Evolutionary conservation across 1,140 invertebrate genomes (phyloP).

Genomic region (Zaprionus nigranus): DNA sequence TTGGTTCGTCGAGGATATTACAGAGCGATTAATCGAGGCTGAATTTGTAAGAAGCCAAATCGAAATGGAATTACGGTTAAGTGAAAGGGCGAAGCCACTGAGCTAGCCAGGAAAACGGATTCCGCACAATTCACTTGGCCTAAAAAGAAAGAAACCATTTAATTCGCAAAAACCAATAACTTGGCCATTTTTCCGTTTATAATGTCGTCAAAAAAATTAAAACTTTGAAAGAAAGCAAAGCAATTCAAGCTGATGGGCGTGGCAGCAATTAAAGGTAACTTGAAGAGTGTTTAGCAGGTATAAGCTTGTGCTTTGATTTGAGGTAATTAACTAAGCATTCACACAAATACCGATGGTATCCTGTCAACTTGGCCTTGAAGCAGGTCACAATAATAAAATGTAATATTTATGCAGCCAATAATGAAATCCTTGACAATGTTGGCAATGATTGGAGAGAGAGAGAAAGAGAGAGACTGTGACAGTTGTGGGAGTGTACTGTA

Average conservation of each 20-base stretch:
- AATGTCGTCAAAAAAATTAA: background rate
- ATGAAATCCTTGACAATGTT: background rate
- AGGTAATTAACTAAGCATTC: too few species aligned
- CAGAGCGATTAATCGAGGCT: conserved; percentile 41
- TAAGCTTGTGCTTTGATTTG: too few species aligned
- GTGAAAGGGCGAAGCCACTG: conserved; percentile 58
- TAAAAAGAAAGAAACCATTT: conserved; percentile 79
- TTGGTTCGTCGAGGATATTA: background rate
- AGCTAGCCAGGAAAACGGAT: conserved; percentile 53
- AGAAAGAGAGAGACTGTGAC: background rate
- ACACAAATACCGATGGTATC: too few species aligned
- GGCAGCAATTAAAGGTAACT: too few species aligned
- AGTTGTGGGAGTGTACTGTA: background rate
- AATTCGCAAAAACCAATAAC: conserved; percentile 76
- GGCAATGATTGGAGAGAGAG: background rate
- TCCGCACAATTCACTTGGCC: conserved; percentile 70
- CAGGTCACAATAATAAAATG: too few species aligned
- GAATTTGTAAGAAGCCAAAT: conserved; percentile 57
- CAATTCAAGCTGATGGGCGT: too few species aligned
- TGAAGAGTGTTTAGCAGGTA: too few species aligned
- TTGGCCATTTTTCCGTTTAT: too few species aligned
- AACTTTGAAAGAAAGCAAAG: background rate
- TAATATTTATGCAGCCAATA: too few species aligned
- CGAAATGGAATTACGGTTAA: conserved; percentile 72
- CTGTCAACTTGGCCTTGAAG: too few species aligned